Conservation (phyloP, 92 coral and sea anemone species). For the Plumapathes pennacea region DNA sequence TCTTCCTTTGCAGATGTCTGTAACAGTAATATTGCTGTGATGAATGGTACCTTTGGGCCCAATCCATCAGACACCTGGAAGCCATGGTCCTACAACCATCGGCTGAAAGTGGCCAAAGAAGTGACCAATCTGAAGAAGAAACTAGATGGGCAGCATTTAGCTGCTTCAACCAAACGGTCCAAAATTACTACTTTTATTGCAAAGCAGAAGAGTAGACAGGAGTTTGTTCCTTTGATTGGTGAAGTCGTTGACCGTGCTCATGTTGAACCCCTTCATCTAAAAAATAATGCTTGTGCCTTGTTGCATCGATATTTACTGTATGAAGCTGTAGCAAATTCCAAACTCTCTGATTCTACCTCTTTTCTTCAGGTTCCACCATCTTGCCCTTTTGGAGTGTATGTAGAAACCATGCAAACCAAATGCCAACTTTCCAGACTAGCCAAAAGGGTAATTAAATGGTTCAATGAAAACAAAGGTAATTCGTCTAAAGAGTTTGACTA, state of each 20-base stretch:
- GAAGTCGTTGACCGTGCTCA: conserved; percentile 46
- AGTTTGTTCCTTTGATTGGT: conserved; percentile 62
- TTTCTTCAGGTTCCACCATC: conserved; percentile 33
- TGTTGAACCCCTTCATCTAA: conserved; percentile 62
- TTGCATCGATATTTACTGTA: conserved; percentile 24
- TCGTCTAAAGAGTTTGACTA: conserved; percentile 44
- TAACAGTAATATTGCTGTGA: conserved; percentile 6
- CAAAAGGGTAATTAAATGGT: conserved; percentile 39
- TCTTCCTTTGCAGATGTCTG: conserved; percentile 67
- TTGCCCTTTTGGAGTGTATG: conserved; percentile 31
- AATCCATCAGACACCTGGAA: conserved; percentile 16
- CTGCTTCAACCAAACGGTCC: conserved; percentile 23
- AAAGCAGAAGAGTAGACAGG: conserved; percentile 42
- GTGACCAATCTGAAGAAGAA: conserved; percentile 32
- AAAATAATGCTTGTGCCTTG: conserved; percentile 69
- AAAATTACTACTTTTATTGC: conserved; percentile 47
- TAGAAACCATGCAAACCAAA: conserved; percentile 5
- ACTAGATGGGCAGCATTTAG: conserved; percentile 6
- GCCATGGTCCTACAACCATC: conserved; percentile 53
- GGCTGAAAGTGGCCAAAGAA: conserved; percentile 30
- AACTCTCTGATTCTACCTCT: conserved; percentile 7
- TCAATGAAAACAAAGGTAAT: conserved; percentile 34
- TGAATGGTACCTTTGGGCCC: conserved; percentile 42
- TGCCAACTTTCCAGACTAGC: conserved; percentile 45
- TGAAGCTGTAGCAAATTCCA: conserved; percentile 33